Percentiles rank a stretch among this genome's conserved stretches.
Evolutionary conservation across 2,888 invertebrate species (phyloP).

Genomic region (Cinara cedri): DNA sequence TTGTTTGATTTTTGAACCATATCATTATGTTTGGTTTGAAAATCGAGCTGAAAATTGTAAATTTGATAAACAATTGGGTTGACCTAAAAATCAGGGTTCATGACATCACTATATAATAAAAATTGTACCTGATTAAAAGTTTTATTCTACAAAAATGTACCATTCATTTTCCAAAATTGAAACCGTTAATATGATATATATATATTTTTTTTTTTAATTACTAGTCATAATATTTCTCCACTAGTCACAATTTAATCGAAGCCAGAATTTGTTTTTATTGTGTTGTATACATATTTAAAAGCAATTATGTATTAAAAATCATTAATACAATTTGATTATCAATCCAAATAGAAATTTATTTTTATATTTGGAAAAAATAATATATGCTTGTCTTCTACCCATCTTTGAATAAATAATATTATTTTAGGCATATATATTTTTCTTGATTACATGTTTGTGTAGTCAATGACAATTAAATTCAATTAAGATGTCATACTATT

Average conservation of each 20-base stretch:
- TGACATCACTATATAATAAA: conserved; percentile 1
- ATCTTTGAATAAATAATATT: conserved; percentile 34
- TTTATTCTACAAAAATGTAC: conserved; percentile 39
- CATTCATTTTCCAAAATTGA: conserved; percentile 48
- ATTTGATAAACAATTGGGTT: too few relatives aligned
- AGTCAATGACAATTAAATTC: conserved; percentile 20
- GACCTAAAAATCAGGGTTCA: too few relatives aligned
- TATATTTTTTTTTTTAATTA: conserved; percentile 33
- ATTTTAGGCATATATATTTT: conserved; percentile 34
- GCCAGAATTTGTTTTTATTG: conserved; percentile 48
- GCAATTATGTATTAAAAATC: conserved; percentile 39
- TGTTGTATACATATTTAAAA: conserved; percentile 45
- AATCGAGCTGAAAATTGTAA: too few relatives aligned
- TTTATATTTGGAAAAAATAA: conserved; percentile 32
- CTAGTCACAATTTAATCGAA: conserved; percentile 56
- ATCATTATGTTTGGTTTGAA: too few relatives aligned
- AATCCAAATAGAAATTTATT: conserved; percentile 45
- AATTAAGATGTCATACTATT: conserved; percentile 40
- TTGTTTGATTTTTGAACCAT: too few relatives aligned
- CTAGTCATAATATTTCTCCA: conserved; percentile 45
- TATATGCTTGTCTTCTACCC: conserved; percentile 16
- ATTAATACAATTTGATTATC: conserved; percentile 26
- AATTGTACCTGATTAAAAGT: conserved; percentile 27
- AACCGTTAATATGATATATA: background rate
- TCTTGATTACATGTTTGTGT: conserved; percentile 13